Conservation (phyloP, 2,113 vertebrate genomes). For the Orientallactaga bullata region DNA sequence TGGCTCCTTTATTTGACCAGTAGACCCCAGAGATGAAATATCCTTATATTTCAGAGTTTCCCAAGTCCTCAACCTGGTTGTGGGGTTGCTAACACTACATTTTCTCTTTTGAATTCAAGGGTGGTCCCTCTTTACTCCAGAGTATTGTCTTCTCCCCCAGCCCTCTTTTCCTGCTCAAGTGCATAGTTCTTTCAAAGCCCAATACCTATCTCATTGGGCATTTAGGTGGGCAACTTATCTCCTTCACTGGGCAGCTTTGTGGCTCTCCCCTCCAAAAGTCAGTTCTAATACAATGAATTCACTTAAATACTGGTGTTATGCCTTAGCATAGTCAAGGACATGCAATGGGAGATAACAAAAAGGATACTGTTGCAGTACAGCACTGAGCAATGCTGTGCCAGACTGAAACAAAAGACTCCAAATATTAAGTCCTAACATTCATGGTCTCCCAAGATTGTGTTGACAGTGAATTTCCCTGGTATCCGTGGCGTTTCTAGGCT, state of each 20-base stretch:
- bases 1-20: neutral
- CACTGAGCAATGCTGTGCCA: neutral
- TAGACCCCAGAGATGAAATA: neutral
- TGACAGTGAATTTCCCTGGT: neutral
- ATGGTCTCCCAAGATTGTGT: neutral
- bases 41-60: neutral
- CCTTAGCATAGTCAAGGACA: neutral
- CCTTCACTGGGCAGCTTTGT: neutral
- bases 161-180: neutral
- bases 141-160: neutral
- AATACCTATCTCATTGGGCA: neutral
- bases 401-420: neutral
- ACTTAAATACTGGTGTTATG: neutral
- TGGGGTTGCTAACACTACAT: neutral
- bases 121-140: neutral
- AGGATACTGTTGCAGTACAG: neutral
- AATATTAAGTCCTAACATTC: neutral
- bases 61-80: neutral
- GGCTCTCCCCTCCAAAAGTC: neutral
- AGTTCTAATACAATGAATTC: neutral
- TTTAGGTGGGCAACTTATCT: neutral
- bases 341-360: neutral
- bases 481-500: too few species aligned
- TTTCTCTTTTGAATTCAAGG: neutral
- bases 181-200: neutral